phyloP scores from a whole-genome alignment of 1,140 invertebrate species.

The Drosophila oshimai region DNA sequence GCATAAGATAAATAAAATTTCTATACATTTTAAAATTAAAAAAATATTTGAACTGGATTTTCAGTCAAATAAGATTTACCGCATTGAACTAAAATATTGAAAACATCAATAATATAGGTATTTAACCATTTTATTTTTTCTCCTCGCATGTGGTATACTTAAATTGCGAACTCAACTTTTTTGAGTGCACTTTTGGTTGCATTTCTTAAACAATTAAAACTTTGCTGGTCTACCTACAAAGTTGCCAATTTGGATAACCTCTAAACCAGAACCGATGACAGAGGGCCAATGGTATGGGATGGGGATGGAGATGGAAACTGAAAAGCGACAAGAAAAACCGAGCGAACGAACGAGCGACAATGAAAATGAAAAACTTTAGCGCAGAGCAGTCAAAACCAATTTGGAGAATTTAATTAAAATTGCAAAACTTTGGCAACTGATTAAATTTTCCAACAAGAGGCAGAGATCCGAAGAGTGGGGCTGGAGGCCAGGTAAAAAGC shows the following conservation, averaged over 20 bases:
- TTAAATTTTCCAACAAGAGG: slow-evolving; percentile 70
- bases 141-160: too few relatives aligned
- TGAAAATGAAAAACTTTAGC: slow-evolving; percentile 78
- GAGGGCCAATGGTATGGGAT: slow-evolving; percentile 1
- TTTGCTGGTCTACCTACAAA: slow-evolving; percentile 70
- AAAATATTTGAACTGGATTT: too few relatives aligned
- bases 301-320: slow-evolving; percentile 3
- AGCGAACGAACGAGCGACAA: slow-evolving; percentile 47
- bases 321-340: slow-evolving; percentile 36
- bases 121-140: too few relatives aligned
- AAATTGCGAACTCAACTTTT: slow-evolving; percentile 9
- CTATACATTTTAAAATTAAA: too few relatives aligned
- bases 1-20: too few relatives aligned
- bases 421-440: slow-evolving; percentile 82
- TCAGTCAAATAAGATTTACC: too few relatives aligned
- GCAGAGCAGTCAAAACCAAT: slow-evolving; percentile 80
- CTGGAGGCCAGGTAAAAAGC: slow-evolving; percentile 60
- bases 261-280: slow-evolving; percentile 59
- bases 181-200: slow-evolving; percentile 34
- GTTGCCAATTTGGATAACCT: slow-evolving; percentile 79
- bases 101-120: too few relatives aligned
- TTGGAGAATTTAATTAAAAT: slow-evolving; percentile 82
- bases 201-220: slow-evolving; percentile 77
- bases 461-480: neutral
- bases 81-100: too few relatives aligned